phyloP scores from a whole-genome alignment of 2,113 vertebrate genomes.

The Pseudorectes ferrugineus region DNA sequence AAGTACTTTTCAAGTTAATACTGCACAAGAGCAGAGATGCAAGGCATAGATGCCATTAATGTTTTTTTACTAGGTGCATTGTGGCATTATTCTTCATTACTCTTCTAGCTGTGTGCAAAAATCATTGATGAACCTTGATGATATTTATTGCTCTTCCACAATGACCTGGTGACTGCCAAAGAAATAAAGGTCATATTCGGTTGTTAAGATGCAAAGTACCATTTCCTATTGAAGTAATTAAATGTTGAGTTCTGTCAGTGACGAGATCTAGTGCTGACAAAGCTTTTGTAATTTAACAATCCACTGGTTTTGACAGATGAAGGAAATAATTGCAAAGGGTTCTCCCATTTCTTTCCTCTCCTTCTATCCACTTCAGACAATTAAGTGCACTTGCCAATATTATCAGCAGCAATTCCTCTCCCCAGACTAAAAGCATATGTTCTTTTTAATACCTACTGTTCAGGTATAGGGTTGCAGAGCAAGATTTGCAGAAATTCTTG shows the following conservation, averaged over 20 bases:
- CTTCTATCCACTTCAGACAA: not conserved
- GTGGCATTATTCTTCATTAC: not conserved
- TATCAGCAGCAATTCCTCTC: not conserved
- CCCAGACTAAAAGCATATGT: not conserved
- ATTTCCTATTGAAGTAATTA: not conserved
- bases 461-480: not conserved
- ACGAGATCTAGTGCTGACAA: not conserved
- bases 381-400: not conserved
- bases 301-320: not conserved
- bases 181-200: not conserved
- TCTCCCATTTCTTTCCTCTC: not conserved
- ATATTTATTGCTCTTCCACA: not conserved
- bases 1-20: not conserved
- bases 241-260: not conserved
- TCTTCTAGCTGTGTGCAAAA: not conserved
- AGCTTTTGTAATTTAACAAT: not conserved
- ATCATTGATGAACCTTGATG: not conserved
- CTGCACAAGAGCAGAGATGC: not conserved
- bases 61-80: not conserved
- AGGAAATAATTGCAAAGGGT: not conserved
- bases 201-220: not conserved
- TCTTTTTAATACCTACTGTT: not conserved
- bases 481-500: not conserved
- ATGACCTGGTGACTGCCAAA: not conserved
- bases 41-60: not conserved